Evolutionary conservation across 2,888 invertebrate species (phyloP).

Genomic region (Tenthredo mesomela): DNA sequence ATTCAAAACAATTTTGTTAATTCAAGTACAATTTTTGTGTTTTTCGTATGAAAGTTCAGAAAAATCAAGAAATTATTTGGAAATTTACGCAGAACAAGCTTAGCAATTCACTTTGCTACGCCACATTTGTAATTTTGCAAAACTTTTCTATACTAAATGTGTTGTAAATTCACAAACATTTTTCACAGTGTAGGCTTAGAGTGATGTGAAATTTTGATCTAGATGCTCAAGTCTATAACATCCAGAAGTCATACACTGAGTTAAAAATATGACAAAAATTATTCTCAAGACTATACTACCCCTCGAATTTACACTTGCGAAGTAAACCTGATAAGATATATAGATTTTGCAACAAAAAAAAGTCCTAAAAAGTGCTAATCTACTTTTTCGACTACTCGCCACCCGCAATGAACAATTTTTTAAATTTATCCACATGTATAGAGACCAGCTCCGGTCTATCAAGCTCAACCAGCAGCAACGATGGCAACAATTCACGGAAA

Average conservation of each 20-base stretch:
- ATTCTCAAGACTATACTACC: not conserved
- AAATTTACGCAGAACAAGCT: no score
- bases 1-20: no score
- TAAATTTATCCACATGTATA: slow-evolving; percentile 52
- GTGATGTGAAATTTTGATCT: not conserved
- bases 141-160: no score
- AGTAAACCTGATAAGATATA: not conserved
- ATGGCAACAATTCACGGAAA: slow-evolving; percentile 81
- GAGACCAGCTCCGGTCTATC: slow-evolving; percentile 86
- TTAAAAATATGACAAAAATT: not conserved
- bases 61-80: no score
- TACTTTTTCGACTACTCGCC: not conserved
- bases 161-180: no score
- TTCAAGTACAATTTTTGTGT: no score
- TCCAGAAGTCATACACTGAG: not conserved
- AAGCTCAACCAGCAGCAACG: slow-evolving; percentile 87
- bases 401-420: not conserved
- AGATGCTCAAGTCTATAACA: not conserved
- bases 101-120: no score
- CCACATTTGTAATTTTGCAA: no score
- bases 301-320: not conserved
- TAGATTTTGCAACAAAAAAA: not conserved
- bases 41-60: no score
- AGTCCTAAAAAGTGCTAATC: not conserved
- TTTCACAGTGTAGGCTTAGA: no score